Evolutionary conservation across 53 echinoderm and acorn worm genomes (phyloP), one percentile per base, ranked within the genome.

Genomic region (Antedon mediterranea): DNA sequence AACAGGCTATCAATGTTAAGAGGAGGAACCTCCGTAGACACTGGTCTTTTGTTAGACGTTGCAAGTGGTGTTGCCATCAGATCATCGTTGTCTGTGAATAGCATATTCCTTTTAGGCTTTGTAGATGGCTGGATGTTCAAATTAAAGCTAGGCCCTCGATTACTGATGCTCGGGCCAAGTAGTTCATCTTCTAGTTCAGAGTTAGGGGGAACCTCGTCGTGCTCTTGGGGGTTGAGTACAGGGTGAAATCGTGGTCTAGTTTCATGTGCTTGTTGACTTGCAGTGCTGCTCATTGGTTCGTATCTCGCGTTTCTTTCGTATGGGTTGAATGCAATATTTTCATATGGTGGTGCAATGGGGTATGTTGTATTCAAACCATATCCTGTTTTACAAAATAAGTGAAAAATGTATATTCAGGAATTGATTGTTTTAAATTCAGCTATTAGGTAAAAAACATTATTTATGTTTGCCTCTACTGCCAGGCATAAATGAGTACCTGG

Each of bases 1-100:
- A 93, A 41, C 0, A 93, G 83, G 75, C 94, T 93, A 5, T 86
- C 75, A 30, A 93, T 93, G 79, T 93, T 87, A 0, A 93, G 78
- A 27, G 89, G 94, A 28, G 94, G 94, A 14, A 93, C 79, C 14
- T 32, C 78, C 0, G 32, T 71, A 33, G 84, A 31, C 11, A 31
- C 72, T 43, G 76, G 71, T 33, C 57, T 82, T 44, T 77, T 30
- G 8, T 29, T 82, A 43, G 70, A 77, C 71, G 77, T 83, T 29
- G 83, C 77, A 72, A 34, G 76, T 23, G 15, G 82, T 11, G 74
- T 32, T 26, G 31, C 14, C 31, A 32, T 28, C 29, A 23, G 85
- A 76, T 18, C 70, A 73, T 74, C 80, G 70, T 28, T 87, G 92
- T 31, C 85, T 84, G 26, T 84, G 80, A 31, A 87, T 72, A 34